Percentiles rank a stretch among this genome's conserved stretches.
phyloP scores from a whole-genome alignment of 2,888 invertebrate genomes.

The Leucophora obtusa region DNA sequence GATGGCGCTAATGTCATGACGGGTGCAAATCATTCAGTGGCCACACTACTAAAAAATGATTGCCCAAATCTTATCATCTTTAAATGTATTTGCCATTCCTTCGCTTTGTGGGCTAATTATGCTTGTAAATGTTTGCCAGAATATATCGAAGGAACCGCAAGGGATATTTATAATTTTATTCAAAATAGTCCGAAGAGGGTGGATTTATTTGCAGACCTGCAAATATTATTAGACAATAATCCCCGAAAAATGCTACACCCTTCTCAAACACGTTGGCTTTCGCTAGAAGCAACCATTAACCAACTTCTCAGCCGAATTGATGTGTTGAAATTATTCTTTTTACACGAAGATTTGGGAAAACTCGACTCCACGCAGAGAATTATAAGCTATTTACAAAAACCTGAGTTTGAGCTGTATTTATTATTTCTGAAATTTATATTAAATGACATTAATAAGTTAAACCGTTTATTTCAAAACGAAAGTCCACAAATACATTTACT shows the following conservation, averaged over 20 bases:
- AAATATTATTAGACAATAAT: slow-evolving; percentile 67
- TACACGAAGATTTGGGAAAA: slow-evolving; percentile 7
- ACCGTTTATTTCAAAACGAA: too few relatives aligned
- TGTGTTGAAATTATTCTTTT: slow-evolving; percentile 26
- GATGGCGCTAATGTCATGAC: slow-evolving; percentile 76
- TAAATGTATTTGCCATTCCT: slow-evolving; percentile 75
- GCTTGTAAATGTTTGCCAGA: slow-evolving; percentile 71
- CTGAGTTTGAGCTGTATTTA: slow-evolving; percentile 13
- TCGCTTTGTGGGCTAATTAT: slow-evolving; percentile 69
- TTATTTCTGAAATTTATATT: too few relatives aligned
- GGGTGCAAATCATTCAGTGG: slow-evolving; percentile 70
- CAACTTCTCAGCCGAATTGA: slow-evolving; percentile 31
- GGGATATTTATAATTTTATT: slow-evolving; percentile 71
- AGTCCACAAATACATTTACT: slow-evolving; percentile 24
- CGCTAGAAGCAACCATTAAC: slow-evolving; percentile 33
- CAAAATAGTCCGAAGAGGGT: slow-evolving; percentile 69
- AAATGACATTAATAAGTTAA: neutral
- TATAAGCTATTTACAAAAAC: slow-evolving; percentile 11
- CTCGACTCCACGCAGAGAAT: slow-evolving; percentile 23
- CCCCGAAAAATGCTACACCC: slow-evolving; percentile 67
- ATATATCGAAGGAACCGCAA: slow-evolving; percentile 68
- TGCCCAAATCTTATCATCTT: slow-evolving; percentile 71
- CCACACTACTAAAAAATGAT: slow-evolving; percentile 69
- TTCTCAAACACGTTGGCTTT: slow-evolving; percentile 46
- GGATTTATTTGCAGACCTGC: slow-evolving; percentile 66